Evolutionary conservation across 2,797 vertebrate genomes (phyloP).

Genomic region (Falco novaeseelandiae): DNA sequence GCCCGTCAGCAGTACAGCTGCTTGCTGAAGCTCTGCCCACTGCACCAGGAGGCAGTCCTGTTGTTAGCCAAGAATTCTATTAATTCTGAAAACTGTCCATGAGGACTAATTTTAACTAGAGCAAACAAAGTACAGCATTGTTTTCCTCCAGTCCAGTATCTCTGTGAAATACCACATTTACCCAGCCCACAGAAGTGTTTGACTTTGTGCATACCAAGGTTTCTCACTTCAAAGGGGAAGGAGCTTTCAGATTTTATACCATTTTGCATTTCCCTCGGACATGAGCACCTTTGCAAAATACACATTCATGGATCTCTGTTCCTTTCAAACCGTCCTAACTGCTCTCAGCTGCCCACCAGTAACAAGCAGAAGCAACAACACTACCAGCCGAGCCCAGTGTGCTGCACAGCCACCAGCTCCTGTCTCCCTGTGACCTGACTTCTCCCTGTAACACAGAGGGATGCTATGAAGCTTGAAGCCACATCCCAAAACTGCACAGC

Average conservation of each 20-base stretch:
- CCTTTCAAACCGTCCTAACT: neutral
- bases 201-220: neutral
- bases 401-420: neutral
- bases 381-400: neutral
- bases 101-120: neutral
- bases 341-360: neutral
- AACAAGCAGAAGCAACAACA: neutral
- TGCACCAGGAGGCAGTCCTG: neutral
- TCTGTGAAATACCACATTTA: neutral
- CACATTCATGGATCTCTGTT: neutral
- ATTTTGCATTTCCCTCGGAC: neutral
- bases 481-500: neutral
- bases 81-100: neutral
- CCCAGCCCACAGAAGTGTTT: neutral
- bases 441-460: fast-evolving
- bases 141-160: neutral
- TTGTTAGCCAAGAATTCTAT: neutral
- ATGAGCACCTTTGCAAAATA: neutral
- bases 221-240: neutral
- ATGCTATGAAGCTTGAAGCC: neutral
- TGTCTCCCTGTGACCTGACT: neutral
- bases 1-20: fast-evolving
- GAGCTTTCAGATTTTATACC: neutral
- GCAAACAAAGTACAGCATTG: neutral
- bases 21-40: neutral